Evolutionary conservation across 2,888 invertebrate species (phyloP).

Genomic region (Microchrysa polita): DNA sequence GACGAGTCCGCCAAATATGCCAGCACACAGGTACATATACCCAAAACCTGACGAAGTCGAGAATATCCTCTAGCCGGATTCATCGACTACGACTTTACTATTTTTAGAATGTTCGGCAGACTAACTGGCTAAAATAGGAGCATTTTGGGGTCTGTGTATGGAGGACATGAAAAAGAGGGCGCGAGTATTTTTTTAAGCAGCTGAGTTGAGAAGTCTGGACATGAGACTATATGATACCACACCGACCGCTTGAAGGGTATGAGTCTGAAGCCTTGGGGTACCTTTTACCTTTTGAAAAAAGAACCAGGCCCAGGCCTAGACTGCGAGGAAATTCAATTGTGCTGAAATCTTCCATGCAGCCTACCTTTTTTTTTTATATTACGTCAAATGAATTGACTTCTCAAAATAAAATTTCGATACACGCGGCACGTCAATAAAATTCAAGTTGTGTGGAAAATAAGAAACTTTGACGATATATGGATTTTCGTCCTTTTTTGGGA

Average conservation of each 20-base stretch:
- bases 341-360: not conserved
- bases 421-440: constrained; percentile 26
- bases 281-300: not conserved
- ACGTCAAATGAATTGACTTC: constrained; percentile 25
- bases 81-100: no score
- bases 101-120: not conserved
- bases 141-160: not conserved
- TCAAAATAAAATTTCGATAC: constrained; percentile 28
- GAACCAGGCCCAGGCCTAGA: not conserved
- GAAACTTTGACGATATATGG: not conserved
- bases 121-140: constrained; percentile 13
- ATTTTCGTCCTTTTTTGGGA: constrained; percentile 19
- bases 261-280: not conserved
- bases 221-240: no score
- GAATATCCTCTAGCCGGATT: not conserved
- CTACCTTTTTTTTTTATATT: no score
- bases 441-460: constrained; percentile 20
- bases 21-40: no score
- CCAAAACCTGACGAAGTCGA: no score
- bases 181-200: no score
- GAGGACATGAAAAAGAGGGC: no score
- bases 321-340: constrained; percentile 21
- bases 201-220: no score
- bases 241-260: no score
- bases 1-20: not conserved